phyloP scores from a whole-genome alignment of 2,113 vertebrate genomes.

The Dascyllus trimaculatus region DNA sequence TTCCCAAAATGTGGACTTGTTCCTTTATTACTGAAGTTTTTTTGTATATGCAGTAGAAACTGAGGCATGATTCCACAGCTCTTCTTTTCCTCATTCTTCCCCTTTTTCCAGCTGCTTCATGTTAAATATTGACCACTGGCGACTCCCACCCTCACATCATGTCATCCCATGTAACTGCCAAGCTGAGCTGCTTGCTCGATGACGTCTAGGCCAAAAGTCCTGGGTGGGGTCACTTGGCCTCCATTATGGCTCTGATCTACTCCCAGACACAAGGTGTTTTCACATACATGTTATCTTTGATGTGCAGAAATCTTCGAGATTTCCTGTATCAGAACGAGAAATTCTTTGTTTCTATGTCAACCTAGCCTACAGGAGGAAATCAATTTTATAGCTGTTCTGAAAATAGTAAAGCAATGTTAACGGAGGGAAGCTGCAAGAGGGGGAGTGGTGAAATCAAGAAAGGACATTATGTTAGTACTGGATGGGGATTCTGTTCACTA shows the following conservation, averaged over 20 bases:
- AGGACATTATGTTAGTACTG: slow-evolving; percentile 11
- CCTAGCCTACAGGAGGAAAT: background rate
- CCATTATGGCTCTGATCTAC: slow-evolving; percentile 11
- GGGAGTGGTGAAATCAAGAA: background rate
- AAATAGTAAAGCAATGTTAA: background rate
- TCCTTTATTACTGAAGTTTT: too few species aligned
- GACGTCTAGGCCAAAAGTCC: slow-evolving; percentile 26
- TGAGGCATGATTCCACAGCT: background rate
- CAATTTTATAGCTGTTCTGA: background rate
- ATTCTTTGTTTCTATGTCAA: slow-evolving; percentile 1
- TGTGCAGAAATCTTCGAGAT: background rate
- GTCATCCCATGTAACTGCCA: slow-evolving; percentile 24
- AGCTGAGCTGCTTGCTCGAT: slow-evolving; percentile 6
- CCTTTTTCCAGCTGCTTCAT: slow-evolving; percentile 39
- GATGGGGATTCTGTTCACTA: background rate
- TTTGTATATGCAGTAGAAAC: slow-evolving; percentile 5
- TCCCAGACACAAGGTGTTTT: slow-evolving; percentile 11
- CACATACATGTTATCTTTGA: slow-evolving; percentile 1
- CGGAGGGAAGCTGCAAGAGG: background rate
- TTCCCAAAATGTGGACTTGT: too few species aligned
- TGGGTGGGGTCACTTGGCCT: slow-evolving; percentile 45
- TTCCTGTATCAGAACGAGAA: background rate
- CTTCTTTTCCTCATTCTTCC: slow-evolving; percentile 11
- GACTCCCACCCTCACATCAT: slow-evolving; percentile 42
- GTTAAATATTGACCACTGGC: slow-evolving; percentile 36